phyloP scores from a whole-genome alignment of 2,888 invertebrate species.

The Apocheima hispidaria region DNA sequence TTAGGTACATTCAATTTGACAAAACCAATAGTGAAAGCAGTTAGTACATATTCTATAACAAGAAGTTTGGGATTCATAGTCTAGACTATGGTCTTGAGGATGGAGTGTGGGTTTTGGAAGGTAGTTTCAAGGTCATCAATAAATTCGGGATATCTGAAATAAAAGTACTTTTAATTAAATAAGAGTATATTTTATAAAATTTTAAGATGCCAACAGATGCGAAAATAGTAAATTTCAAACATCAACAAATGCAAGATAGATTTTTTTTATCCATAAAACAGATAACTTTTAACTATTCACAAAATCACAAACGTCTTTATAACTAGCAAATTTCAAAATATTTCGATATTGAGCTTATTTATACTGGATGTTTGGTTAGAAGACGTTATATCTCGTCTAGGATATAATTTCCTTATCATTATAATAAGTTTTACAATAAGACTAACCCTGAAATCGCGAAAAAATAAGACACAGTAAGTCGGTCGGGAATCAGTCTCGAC shows the following conservation, averaged over 20 bases:
- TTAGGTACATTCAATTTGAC: background rate
- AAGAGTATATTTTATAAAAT: conserved; percentile 60
- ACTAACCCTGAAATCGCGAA: too few relatives aligned
- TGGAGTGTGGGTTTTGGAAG: conserved; percentile 3
- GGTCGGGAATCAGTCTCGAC: too few relatives aligned
- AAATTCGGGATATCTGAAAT: conserved; percentile 34
- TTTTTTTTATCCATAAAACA: conserved; percentile 38
- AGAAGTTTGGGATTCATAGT: background rate
- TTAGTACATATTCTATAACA: background rate
- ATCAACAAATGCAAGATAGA: conserved; percentile 44
- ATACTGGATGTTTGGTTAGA: too few relatives aligned
- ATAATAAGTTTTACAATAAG: too few relatives aligned
- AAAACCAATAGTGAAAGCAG: background rate
- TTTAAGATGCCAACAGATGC: conserved; percentile 64
- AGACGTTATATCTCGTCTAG: too few relatives aligned
- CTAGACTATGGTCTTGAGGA: background rate
- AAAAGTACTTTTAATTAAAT: conserved; percentile 37
- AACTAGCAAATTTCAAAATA: conserved; percentile 29
- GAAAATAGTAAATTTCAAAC: conserved; percentile 54
- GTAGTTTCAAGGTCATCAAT: conserved; percentile 11
- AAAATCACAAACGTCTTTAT: conserved; percentile 20
- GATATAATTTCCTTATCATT: too few relatives aligned
- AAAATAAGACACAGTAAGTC: too few relatives aligned
- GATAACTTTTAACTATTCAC: conserved; percentile 37
- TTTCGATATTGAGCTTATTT: background rate